Evolutionary conservation across 2,888 invertebrate species (phyloP), one percentile per base, ranked within the genome.

Genomic region (Leptogaster cylindrica): DNA sequence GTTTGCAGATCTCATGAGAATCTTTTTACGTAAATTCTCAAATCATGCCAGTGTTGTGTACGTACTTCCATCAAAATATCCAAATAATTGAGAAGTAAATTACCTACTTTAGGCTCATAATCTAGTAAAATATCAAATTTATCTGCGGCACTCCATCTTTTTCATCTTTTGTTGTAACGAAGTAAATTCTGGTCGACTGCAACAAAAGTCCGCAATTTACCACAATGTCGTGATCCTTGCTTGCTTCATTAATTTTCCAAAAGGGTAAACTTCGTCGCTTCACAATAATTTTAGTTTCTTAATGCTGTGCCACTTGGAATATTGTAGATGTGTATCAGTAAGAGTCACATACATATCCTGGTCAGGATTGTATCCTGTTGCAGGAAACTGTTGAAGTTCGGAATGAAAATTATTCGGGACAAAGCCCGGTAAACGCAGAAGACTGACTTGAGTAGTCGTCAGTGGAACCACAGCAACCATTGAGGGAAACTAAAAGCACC

Each of bases 201-300:
- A 58, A 58, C 58, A 58, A 58, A 58, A 58, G 58, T 58, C 58
- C 39, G 58, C 58, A 58, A 58, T 58, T 58, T 58, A 58, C 58
- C 39, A 39, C 39, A 39, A 58, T 58, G 58, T 58, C 58, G 58
- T 58, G 58, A 58, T 58, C 39, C 58, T 41, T 58, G 41, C 58
- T 58, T 39, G 58, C 39, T 58, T 58, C 58, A 58, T 58, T 58
- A 58, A 58, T 58, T 58, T 58, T 58, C 58, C 41, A 41, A 39
- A 41, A 58, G 58, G 58, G 58, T 58, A 58, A 58, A 58, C 58
- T 58, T 58, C 25, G 58, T 58, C 58, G 36, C 41, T 58, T 41
- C 58, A 46, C 20, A 18, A 58, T 58, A 58, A 58, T 58, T 58
- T 58, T 27, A 36, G 41, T 20, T 58, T 39, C 58, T 58, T 58